Base-by-base conservation (phyloP, 1,140 invertebrate genomes). In the Drosophila lowei region DNA sequence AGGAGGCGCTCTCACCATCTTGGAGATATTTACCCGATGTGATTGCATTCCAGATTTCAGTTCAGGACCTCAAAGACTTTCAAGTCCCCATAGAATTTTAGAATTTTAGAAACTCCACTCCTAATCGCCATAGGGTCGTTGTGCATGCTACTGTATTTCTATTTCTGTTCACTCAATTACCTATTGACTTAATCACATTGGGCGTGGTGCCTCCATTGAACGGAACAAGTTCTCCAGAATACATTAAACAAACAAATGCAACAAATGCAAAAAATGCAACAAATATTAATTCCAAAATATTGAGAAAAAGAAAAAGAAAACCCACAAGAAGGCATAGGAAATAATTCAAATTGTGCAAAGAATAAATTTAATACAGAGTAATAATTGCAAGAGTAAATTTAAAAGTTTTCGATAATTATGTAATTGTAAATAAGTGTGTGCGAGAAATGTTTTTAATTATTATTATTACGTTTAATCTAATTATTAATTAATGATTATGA, bases 401-500 rank as follows among this genome's bases (percentile, higher is more conserved):
- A 44, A 59, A 83, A 68, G 68, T 77, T 73, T 68, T 65, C 61
- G 68, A 77, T 71, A 79, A 55, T 77, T 83, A 62, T 81, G 66
- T 72, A 79, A 72, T 47, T 83, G 75, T 76, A 79, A 75, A 76
- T 79, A 77, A 58, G 68, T 79, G 67, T 77, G 68, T 75, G 80
- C 65, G 61, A 68, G 43, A 86, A 81, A 81, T 81, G 84, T 89
- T 89, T 88, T 83, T 83, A 77, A 77, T 77, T 88, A 89, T 72
- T 75, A 75, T 58, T 78, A 88, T 86, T 86, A 86, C 77, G 81
- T 86, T 86, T 76, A 83, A 77, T 83, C 63, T 88, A 83, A 77
- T 88, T 83, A 88, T 83, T 71, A 81, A 86, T 86, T 77, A 86
- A 86, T 77, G 57, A 76, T 83, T 75, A 77, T 75, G 75, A 84